Evolutionary conservation across 2,113 vertebrate genomes (phyloP).

Genomic region (Cyanoramphus novaezelandiae): DNA sequence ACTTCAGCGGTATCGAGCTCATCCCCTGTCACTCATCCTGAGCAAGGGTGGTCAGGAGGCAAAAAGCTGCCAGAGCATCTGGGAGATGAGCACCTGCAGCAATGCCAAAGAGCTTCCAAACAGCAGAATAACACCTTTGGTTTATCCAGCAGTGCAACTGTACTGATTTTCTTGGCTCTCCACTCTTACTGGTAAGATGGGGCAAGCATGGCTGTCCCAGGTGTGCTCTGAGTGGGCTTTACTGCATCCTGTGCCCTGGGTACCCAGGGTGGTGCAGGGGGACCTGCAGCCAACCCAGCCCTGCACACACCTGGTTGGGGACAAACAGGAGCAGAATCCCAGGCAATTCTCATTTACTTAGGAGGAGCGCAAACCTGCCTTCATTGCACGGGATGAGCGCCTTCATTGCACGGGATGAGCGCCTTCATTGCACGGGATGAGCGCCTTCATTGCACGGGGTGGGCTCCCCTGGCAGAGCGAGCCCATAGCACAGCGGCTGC

Average conservation of each 20-base stretch:
- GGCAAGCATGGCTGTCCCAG: accelerated
- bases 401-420: too few relatives aligned
- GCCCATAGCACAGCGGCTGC: not conserved
- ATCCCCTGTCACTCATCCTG: not conserved
- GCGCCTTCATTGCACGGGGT: not conserved
- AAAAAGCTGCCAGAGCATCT: not conserved
- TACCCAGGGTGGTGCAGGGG: too few relatives aligned
- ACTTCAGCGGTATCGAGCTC: not conserved
- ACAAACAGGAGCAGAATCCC: not conserved
- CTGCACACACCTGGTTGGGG: not conserved
- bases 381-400: too few relatives aligned
- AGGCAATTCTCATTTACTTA: not conserved
- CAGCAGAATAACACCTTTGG: not conserved
- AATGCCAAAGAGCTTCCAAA: not conserved
- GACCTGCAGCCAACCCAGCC: not conserved
- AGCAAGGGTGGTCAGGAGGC: not conserved
- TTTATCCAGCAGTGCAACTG: not conserved
- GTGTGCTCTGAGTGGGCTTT: not conserved
- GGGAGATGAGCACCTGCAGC: not conserved
- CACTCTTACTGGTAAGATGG: accelerated
- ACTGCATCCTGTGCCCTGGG: accelerated
- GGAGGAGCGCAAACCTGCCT: not conserved
- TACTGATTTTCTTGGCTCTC: not conserved
- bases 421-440: too few relatives aligned
- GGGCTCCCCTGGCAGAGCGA: not conserved